Evolutionary conservation across 2,797 vertebrate genomes (phyloP).

Genomic region (Chromis chromis): DNA sequence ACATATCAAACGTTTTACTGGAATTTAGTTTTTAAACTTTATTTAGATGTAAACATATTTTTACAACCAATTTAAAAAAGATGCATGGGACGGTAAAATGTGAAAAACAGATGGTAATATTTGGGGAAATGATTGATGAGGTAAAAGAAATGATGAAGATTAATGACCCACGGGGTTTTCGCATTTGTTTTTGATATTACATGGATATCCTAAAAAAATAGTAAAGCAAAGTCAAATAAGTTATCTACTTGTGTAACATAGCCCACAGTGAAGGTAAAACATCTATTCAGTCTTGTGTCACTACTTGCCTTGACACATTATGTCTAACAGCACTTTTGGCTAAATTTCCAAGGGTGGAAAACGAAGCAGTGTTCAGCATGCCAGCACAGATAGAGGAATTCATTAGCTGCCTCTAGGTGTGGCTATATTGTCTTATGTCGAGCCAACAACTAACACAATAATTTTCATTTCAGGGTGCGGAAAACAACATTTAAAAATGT

Average conservation of each 20-base stretch:
- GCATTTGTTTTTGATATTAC: not conserved
- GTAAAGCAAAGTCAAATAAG: slow-evolving; percentile 5
- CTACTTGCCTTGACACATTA: slow-evolving; percentile 39
- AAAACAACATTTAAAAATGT: slow-evolving; percentile 13
- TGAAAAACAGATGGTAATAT: not conserved
- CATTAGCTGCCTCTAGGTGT: slow-evolving; percentile 36
- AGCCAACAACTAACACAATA: slow-evolving; percentile 11
- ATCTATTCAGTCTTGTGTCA: slow-evolving; percentile 6
- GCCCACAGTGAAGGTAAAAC: not conserved
- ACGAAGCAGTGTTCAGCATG: slow-evolving; percentile 46
- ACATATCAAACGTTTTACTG: not conserved
- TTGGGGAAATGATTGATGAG: too few species aligned
- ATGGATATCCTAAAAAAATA: not conserved
- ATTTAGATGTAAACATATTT: slow-evolving; percentile 3
- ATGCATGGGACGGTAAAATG: slow-evolving; percentile 5
- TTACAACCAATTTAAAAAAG: not conserved
- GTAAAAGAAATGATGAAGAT: not conserved
- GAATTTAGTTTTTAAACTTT: not conserved
- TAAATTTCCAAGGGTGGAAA: slow-evolving; percentile 23
- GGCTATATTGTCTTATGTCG: slow-evolving; percentile 38
- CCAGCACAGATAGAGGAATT: slow-evolving; percentile 69
- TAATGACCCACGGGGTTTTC: not conserved
- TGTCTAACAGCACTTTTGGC: slow-evolving; percentile 22
- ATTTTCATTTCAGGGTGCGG: slow-evolving; percentile 3
- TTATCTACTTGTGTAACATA: slow-evolving; percentile 1